phyloP scores from a whole-genome alignment of 2,888 invertebrate genomes.

The Megaustenia siamemsis region DNA sequence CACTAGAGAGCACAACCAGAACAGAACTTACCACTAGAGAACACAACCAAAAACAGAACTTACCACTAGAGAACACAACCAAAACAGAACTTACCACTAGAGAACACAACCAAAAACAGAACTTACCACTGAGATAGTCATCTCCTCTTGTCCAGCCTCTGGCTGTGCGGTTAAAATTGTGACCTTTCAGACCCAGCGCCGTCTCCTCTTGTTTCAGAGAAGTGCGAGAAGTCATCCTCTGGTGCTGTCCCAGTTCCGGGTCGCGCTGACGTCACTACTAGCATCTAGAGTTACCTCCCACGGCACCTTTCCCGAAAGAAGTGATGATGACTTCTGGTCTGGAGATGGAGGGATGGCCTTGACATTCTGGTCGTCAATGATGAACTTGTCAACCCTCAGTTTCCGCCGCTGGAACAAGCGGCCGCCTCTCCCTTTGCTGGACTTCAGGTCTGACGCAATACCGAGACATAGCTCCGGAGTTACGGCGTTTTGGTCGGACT shows the following conservation, averaged over 20 bases:
- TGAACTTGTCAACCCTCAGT: constrained; percentile 89
- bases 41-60: too few species aligned
- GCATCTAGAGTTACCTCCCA: constrained; percentile 85
- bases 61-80: too few species aligned
- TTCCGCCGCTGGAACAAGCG: constrained; percentile 91
- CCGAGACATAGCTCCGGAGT: constrained; percentile 82
- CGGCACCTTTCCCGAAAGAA: constrained; percentile 82
- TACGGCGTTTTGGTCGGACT: constrained; percentile 73
- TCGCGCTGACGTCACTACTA: constrained; percentile 85
- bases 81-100: too few species aligned
- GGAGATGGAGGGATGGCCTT: constrained; percentile 76
- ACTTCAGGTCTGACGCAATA: constrained; percentile 89
- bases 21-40: too few species aligned
- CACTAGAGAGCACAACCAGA: too few species aligned
- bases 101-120: neutral
- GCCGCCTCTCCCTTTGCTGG: constrained; percentile 89
- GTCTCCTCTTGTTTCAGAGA: constrained; percentile 33
- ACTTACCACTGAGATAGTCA: constrained; percentile 56
- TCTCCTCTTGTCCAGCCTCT: constrained; percentile 66
- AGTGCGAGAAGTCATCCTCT: constrained; percentile 48
- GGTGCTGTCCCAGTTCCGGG: constrained; percentile 72
- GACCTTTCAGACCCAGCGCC: constrained; percentile 62
- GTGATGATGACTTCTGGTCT: constrained; percentile 81
- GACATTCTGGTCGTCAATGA: constrained; percentile 87
- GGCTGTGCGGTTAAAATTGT: constrained; percentile 70